phyloP scores from a whole-genome alignment of 2,797 vertebrate genomes.

The Protosalanx chinensis region DNA sequence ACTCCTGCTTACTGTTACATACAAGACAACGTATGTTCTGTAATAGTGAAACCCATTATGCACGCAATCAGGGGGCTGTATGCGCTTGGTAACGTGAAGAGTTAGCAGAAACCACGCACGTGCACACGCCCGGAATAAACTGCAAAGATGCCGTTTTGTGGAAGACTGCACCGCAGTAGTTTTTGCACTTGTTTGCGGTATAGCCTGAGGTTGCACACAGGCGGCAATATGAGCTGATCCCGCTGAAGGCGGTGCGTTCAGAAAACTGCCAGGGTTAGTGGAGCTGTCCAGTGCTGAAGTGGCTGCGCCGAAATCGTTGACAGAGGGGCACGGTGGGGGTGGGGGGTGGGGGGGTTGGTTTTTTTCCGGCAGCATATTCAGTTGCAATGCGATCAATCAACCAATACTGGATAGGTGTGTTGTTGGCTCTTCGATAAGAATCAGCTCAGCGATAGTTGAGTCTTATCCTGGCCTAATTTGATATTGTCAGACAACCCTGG shows the following conservation, averaged over 20 bases:
- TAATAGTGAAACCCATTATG: too few relatives aligned
- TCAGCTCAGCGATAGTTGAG: neutral
- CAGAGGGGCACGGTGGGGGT: neutral
- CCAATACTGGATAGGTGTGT: neutral
- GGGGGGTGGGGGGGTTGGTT: neutral
- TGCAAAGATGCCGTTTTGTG: neutral
- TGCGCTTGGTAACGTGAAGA: neutral
- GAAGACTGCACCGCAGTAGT: neutral
- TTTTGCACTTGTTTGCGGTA: neutral
- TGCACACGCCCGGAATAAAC: neutral
- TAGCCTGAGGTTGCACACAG: neutral
- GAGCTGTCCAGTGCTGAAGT: slow-evolving; percentile 12
- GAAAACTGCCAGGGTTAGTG: neutral
- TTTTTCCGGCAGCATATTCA: neutral
- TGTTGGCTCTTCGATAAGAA: neutral
- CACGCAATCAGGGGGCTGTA: neutral
- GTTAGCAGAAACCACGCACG: neutral
- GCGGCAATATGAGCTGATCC: neutral
- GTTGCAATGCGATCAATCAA: neutral
- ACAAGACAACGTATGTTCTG: too few relatives aligned
- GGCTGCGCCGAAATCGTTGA: neutral
- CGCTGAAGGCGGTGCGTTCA: neutral
- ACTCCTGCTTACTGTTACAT: too few relatives aligned
- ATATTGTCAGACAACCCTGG: neutral
- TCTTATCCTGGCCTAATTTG: neutral